Conservation (phyloP, 2,888 invertebrate genomes). For the Therioaphis trifolii region DNA sequence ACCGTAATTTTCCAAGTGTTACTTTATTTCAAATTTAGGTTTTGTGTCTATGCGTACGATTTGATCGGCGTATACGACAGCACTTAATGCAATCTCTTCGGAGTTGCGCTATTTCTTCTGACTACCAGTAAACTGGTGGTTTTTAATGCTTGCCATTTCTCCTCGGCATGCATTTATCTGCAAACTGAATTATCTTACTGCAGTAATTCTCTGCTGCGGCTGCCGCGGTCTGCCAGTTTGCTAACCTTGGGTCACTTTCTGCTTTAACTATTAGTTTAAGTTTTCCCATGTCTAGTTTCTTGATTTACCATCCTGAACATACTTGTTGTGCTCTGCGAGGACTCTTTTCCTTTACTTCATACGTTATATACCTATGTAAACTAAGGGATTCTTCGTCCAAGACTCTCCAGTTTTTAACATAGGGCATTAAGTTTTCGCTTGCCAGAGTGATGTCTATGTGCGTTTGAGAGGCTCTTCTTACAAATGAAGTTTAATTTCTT, state of each 20-base stretch:
- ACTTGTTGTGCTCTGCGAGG: too few species aligned
- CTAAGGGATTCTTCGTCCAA: background rate
- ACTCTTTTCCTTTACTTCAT: background rate
- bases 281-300: background rate
- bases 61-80: too few species aligned
- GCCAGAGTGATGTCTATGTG: background rate
- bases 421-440: background rate
- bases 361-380: background rate
- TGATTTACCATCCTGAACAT: background rate
- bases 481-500: background rate
- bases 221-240: background rate
- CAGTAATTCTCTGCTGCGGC: background rate
- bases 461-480: background rate
- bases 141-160: too few species aligned
- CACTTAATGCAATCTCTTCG: conserved; percentile 63
- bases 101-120: too few species aligned
- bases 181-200: background rate
- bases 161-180: too few species aligned
- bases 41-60: too few species aligned
- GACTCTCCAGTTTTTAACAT: background rate
- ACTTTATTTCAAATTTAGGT: too few species aligned
- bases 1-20: too few species aligned
- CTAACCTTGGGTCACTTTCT: background rate
- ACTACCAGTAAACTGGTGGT: too few species aligned
- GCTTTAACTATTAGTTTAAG: background rate